phyloP scores from a whole-genome alignment of 2,797 vertebrate genomes.

The Prionace glauca region DNA sequence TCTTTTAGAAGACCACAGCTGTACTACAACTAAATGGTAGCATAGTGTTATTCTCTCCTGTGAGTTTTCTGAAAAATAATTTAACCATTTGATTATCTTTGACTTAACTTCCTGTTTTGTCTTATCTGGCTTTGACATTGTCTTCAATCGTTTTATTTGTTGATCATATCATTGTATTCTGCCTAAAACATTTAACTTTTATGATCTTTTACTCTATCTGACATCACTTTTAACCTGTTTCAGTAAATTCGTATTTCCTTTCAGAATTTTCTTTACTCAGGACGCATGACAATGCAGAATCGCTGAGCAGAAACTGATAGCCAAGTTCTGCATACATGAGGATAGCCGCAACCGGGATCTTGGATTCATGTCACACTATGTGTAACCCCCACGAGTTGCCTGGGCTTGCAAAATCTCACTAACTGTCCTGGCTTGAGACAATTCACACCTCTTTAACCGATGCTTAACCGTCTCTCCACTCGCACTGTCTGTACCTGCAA shows the following conservation, averaged over 20 bases:
- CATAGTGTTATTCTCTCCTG: not conserved
- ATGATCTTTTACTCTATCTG: not conserved
- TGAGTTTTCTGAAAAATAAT: not conserved
- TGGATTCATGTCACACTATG: too few species aligned
- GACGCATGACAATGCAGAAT: too few species aligned
- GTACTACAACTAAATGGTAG: not conserved
- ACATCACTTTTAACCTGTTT: not conserved
- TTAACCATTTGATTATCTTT: not conserved
- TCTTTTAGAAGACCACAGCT: not conserved
- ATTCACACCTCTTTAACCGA: too few species aligned
- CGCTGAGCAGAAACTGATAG: too few species aligned
- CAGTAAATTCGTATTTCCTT: not conserved
- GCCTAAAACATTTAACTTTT: not conserved
- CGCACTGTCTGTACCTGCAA: too few species aligned
- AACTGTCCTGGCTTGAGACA: too few species aligned
- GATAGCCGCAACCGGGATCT: too few species aligned
- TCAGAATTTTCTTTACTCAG: not conserved
- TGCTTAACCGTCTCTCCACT: too few species aligned
- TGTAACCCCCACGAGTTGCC: too few species aligned
- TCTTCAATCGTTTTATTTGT: not conserved
- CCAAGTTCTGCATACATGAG: too few species aligned
- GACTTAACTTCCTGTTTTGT: not conserved
- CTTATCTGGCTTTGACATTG: not conserved
- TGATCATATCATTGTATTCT: not conserved
- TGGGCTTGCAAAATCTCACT: too few species aligned